Conservation (phyloP, 2,113 vertebrate species). For the Chrysemys picta region DNA sequence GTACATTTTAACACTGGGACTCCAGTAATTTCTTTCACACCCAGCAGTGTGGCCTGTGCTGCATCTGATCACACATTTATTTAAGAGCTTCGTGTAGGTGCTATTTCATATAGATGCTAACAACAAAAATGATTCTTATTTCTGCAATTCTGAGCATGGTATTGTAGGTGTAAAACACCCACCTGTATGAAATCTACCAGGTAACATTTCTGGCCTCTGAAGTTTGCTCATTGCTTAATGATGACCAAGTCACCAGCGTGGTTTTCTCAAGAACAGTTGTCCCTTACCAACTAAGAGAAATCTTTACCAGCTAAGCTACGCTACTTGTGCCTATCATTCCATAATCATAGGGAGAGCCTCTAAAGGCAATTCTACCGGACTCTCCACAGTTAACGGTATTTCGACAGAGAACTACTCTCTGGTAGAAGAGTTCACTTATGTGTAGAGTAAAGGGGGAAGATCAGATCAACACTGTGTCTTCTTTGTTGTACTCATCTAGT, state of each 20-base stretch:
- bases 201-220: background rate
- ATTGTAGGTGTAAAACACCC: background rate
- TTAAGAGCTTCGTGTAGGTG: conserved; percentile 22
- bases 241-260: background rate
- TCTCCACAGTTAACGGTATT: background rate
- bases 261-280: conserved; percentile 17
- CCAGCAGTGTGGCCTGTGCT: background rate
- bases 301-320: background rate
- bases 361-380: conserved; percentile 2
- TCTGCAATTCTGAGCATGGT: background rate
- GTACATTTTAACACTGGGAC: background rate
- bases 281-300: background rate
- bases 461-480: background rate
- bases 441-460: background rate
- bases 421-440: background rate
- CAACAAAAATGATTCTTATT: background rate
- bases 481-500: background rate
- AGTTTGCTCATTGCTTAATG: background rate
- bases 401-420: background rate
- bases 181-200: background rate
- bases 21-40: conserved; percentile 18
- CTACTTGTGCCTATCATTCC: background rate
- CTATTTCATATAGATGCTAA: background rate
- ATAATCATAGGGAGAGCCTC: background rate
- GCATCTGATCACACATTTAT: background rate